Conservation (phyloP, 2,888 invertebrate species). For the Horisme vitalbata region DNA sequence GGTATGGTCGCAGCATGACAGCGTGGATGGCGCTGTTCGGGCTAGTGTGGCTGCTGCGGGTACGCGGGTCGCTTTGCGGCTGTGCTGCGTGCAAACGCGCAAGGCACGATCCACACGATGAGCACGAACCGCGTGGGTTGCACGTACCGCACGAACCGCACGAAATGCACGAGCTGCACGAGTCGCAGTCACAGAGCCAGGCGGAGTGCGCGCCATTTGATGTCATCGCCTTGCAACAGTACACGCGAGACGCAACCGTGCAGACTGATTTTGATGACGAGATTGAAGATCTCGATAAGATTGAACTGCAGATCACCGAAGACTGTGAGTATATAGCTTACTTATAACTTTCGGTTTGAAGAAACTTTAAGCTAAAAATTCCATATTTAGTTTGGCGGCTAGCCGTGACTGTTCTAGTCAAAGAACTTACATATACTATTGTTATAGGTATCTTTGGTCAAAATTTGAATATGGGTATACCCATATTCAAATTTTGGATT, state of each 20-base stretch:
- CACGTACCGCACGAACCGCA: slow-evolving; percentile 43
- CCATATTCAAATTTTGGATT: too few relatives aligned
- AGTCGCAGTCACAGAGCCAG: slow-evolving; percentile 25
- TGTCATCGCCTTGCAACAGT: slow-evolving; percentile 72
- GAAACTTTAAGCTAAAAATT: too few relatives aligned
- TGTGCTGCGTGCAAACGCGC: slow-evolving; percentile 87
- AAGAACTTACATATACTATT: too few relatives aligned
- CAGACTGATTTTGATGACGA: slow-evolving; percentile 80
- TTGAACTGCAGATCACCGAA: slow-evolving; percentile 73
- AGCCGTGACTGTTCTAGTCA: too few relatives aligned
- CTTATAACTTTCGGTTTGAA: too few relatives aligned
- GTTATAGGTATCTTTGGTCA: too few relatives aligned
- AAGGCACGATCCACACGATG: slow-evolving; percentile 54
- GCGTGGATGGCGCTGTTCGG: slow-evolving; percentile 93
- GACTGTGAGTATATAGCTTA: slow-evolving; percentile 65
- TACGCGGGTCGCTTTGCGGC: slow-evolving; percentile 90
- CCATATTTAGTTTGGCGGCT: background rate
- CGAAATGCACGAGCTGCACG: slow-evolving; percentile 17
- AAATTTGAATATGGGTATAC: too few relatives aligned
- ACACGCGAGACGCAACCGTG: slow-evolving; percentile 76
- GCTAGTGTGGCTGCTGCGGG: slow-evolving; percentile 92
- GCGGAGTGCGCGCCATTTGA: slow-evolving; percentile 68
- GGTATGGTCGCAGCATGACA: slow-evolving; percentile 73
- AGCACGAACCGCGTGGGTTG: slow-evolving; percentile 48
- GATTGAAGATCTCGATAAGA: slow-evolving; percentile 69